Percentiles rank a stretch among this genome's conserved stretches.
Evolutionary conservation across 1,140 invertebrate species (phyloP).

Genomic region (Drosophila azteca): DNA sequence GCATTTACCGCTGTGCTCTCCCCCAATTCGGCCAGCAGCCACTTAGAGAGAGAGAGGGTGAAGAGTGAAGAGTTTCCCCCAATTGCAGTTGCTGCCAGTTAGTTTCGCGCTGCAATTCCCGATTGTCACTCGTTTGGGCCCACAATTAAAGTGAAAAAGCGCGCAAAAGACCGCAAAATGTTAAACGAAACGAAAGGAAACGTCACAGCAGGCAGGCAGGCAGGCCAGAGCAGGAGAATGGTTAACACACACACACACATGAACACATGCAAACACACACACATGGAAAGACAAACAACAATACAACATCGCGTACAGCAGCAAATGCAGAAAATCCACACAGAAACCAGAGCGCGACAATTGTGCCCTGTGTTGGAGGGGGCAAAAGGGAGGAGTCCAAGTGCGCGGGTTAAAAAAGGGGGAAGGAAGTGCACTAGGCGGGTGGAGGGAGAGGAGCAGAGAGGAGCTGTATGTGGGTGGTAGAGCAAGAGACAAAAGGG

Average conservation of each 20-base stretch:
- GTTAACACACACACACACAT: conserved; percentile 38
- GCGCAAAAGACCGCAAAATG: conserved; percentile 58
- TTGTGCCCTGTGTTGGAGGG: conserved; percentile 42
- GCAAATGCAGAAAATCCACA: conserved; percentile 51
- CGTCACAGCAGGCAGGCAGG: conserved; percentile 38
- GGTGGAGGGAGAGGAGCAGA: background rate
- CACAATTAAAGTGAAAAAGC: conserved; percentile 20
- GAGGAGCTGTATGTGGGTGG: too few species aligned
- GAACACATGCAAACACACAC: conserved; percentile 5
- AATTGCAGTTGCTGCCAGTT: too few species aligned
- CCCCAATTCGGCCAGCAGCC: too few species aligned
- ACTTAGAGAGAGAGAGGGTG: too few species aligned
- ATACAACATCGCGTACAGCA: conserved; percentile 40
- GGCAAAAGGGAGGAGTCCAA: background rate
- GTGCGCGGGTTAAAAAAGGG: too few species aligned
- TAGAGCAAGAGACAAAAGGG: background rate
- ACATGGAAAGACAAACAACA: conserved; percentile 34
- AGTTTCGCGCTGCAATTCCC: too few species aligned
- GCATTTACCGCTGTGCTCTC: too few species aligned
- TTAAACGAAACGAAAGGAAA: conserved; percentile 74
- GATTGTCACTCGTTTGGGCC: conserved; percentile 3
- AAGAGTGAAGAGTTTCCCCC: too few species aligned
- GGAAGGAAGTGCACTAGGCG: too few species aligned
- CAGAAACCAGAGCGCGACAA: conserved; percentile 63
- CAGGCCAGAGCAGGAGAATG: conserved; percentile 47